A percentile compares a stretch with the other conserved stretches of the same genome.
These are phyloP conservation scores for Odontomachus brunneus DNA, from an alignment of 1,140 invertebrate genomes.

Conservation along the genomic window DNA sequence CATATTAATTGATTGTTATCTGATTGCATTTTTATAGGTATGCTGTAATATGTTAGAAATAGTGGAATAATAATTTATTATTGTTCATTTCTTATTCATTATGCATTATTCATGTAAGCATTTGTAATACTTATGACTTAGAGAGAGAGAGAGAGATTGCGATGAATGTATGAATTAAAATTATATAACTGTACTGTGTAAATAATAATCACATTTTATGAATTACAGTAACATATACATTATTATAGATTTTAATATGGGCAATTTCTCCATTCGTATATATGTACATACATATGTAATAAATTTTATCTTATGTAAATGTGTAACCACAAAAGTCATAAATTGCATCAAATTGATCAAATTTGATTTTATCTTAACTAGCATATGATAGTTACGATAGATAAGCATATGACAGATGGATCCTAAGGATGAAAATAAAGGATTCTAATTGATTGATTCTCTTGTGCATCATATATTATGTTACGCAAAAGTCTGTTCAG, in stretches of 20 bases:
- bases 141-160: too few species aligned
- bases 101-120: not conserved
- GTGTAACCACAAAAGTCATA: not conserved
- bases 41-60: not conserved
- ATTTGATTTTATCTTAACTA: not conserved
- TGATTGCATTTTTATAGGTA: not conserved
- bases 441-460: too few species aligned
- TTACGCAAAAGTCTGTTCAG: too few species aligned
- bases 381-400: not conserved
- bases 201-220: slow-evolving; percentile 14
- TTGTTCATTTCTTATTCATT: not conserved
- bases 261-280: not conserved
- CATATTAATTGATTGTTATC: not conserved
- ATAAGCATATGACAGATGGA: too few species aligned
- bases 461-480: too few species aligned
- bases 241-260: not conserved
- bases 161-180: not conserved
- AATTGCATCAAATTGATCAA: slow-evolving; percentile 7
- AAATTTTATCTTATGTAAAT: not conserved
- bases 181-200: not conserved
- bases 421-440: too few species aligned
- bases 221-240: too few species aligned
- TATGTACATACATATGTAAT: not conserved
- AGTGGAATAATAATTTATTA: not conserved
- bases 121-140: not conserved